Conservation (phyloP, 2,113 vertebrate species). For the Gyps fulvus region DNA sequence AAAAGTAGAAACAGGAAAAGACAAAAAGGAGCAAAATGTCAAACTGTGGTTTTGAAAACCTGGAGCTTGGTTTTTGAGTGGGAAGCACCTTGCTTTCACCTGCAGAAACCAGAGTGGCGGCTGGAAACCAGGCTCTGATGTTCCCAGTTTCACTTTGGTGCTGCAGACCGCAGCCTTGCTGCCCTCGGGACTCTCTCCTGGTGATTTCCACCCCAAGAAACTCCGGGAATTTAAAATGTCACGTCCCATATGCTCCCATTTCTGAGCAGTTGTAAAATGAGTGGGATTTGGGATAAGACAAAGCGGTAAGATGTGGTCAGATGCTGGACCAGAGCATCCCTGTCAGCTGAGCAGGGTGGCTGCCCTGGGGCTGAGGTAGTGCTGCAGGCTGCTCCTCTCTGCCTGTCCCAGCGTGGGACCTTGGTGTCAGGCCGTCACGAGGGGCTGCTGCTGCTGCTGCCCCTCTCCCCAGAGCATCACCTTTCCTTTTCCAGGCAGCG, state of each 20-base stretch:
- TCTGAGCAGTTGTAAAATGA: not conserved
- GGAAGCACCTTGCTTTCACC: not conserved
- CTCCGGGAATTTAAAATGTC: not conserved
- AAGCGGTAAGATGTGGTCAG: not conserved
- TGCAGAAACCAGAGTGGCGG: accelerated
- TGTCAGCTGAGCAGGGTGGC: not conserved
- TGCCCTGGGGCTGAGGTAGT: accelerated
- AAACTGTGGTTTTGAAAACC: not conserved
- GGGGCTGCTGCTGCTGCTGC: not conserved
- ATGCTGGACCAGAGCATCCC: not conserved
- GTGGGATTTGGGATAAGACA: not conserved
- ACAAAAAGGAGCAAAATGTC: not conserved
- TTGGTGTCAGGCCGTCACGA: accelerated
- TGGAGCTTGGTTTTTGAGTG: not conserved
- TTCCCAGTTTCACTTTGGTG: not conserved
- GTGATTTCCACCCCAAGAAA: not conserved
- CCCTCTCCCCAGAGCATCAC: not conserved
- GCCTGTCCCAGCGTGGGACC: accelerated
- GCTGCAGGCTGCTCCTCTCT: not conserved
- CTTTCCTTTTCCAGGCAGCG: slow-evolving; percentile 47
- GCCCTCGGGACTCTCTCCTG: not conserved
- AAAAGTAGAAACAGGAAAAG: slow-evolving; percentile 20
- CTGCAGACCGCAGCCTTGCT: not conserved
- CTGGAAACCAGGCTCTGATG: not conserved
- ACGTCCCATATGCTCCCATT: not conserved